Evolutionary conservation across 2,797 vertebrate genomes (phyloP).

Genomic region (Sciurus carolinensis): DNA sequence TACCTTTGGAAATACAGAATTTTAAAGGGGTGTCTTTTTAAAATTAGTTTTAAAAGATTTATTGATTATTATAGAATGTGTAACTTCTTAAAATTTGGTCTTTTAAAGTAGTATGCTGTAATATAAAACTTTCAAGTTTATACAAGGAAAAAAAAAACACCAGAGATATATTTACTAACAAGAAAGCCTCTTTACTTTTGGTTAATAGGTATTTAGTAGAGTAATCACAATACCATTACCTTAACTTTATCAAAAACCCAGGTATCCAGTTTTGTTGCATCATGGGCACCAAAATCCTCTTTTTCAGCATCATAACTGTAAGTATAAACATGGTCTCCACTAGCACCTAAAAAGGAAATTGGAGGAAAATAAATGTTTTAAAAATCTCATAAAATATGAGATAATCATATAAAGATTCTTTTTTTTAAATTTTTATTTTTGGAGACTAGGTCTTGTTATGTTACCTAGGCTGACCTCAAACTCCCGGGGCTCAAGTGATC

Average conservation of each 20-base stretch:
- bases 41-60: background rate
- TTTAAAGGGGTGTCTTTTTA: background rate
- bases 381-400: constrained; percentile 21
- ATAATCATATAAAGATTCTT: background rate
- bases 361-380: background rate
- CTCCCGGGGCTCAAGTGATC: background rate
- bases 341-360: constrained; percentile 92
- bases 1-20: background rate
- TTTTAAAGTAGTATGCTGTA: constrained; percentile 2
- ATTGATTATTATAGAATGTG: background rate
- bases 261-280: constrained; percentile 94
- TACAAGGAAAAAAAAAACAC: background rate
- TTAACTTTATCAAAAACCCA: constrained; percentile 98
- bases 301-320: constrained; percentile 93
- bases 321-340: constrained; percentile 94
- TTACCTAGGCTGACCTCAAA: background rate
- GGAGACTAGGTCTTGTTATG: background rate
- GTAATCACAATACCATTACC: constrained; percentile 87
- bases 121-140: background rate
- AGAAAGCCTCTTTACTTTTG: background rate
- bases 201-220: background rate
- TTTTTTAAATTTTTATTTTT: background rate
- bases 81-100: constrained; percentile 36
- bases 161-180: background rate
- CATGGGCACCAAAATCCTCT: constrained; percentile 96